Percentiles rank a stretch among this genome's conserved stretches.
phyloP scores from a whole-genome alignment of 2,888 invertebrate species.

The Argyra leucocephala region DNA sequence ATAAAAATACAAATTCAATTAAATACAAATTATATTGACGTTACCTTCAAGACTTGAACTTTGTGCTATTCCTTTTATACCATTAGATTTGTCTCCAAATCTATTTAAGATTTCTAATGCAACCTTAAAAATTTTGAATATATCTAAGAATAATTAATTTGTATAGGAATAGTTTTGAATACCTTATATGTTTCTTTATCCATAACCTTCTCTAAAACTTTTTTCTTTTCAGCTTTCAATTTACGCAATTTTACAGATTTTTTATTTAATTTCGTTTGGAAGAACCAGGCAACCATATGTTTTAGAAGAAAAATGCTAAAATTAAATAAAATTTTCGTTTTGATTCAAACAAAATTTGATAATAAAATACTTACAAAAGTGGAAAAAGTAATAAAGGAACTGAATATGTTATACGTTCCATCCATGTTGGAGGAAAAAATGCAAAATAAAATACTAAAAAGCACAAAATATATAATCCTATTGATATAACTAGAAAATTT shows the following conservation, averaged over 20 bases:
- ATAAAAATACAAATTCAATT: background rate
- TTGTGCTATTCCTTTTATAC: constrained; percentile 21
- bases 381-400: constrained; percentile 73
- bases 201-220: constrained; percentile 89
- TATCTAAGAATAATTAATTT: no score
- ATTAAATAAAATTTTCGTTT: constrained; percentile 25
- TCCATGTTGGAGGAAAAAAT: constrained; percentile 65
- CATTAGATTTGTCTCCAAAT: constrained; percentile 37
- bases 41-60: constrained; percentile 20
- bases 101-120: constrained; percentile 41
- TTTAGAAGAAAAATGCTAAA: constrained; percentile 68
- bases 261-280: constrained; percentile 66
- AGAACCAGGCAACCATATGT: constrained; percentile 77
- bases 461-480: constrained; percentile 60
- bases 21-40: background rate
- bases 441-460: constrained; percentile 70
- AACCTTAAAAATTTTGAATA: constrained; percentile 28
- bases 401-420: constrained; percentile 64
- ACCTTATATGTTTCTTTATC: constrained; percentile 95
- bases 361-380: constrained; percentile 59
- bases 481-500: constrained; percentile 60
- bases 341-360: background rate
- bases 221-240: constrained; percentile 72
- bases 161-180: constrained; percentile 31
- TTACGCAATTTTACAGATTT: constrained; percentile 64